Conservation (phyloP, 2,797 vertebrate genomes). For the Rhincodon typus region DNA sequence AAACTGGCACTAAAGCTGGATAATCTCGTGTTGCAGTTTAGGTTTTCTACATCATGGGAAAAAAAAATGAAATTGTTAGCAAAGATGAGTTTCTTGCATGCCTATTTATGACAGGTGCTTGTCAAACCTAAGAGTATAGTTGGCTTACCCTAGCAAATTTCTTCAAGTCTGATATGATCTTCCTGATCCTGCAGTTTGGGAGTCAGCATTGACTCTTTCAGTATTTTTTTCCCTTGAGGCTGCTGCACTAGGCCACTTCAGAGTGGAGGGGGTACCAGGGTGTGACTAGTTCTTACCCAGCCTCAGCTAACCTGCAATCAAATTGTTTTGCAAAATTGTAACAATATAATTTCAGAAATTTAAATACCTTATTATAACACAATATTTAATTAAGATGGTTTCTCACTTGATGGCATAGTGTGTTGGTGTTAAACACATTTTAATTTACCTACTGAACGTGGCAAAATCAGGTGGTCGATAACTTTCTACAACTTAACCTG, state of each 20-base stretch:
- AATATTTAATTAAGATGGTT: not conserved
- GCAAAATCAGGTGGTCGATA: not conserved
- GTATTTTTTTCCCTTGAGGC: not conserved
- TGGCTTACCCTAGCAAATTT: slow-evolving; percentile 20
- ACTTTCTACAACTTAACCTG: not conserved
- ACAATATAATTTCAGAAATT: not conserved
- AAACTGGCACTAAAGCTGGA: not conserved
- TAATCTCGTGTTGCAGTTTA: not conserved
- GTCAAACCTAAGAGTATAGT: not conserved
- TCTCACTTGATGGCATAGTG: not conserved
- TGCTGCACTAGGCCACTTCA: not conserved
- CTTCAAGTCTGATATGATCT: slow-evolving; percentile 8
- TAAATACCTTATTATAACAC: not conserved
- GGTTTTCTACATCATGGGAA: not conserved
- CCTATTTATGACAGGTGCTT: slow-evolving; percentile 16
- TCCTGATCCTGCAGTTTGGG: slow-evolving; percentile 1
- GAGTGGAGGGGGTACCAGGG: not conserved
- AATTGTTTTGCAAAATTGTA: not conserved
- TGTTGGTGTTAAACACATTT: not conserved
- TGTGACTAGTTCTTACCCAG: not conserved
- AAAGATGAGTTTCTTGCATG: slow-evolving; percentile 19
- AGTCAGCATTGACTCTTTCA: not conserved
- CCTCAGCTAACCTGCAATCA: no score
- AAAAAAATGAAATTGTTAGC: slow-evolving; percentile 13
- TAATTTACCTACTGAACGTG: not conserved